A percentile compares a stretch with the other conserved stretches of the same genome.
Evolutionary conservation across 2,113 vertebrate genomes (phyloP).

Genomic region (Daubentonia madagascariensis): DNA sequence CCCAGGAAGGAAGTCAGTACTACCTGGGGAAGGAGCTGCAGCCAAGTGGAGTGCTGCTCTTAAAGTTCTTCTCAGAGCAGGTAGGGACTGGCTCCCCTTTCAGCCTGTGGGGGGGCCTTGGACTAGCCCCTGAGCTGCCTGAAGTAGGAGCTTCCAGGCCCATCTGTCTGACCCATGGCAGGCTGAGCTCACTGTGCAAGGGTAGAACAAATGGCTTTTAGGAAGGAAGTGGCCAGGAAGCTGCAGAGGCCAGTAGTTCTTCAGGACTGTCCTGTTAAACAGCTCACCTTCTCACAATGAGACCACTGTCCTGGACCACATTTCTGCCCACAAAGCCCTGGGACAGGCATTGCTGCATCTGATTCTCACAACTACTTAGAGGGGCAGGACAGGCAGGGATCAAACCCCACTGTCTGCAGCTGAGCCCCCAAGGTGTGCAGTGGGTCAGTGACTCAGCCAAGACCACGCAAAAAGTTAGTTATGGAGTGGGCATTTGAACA

Average conservation of each 20-base stretch:
- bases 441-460: not conserved
- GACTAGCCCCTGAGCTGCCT: not conserved
- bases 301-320: not conserved
- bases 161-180: no score
- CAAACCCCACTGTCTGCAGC: not conserved
- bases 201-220: no score
- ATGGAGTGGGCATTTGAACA: not conserved
- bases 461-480: not conserved
- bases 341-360: not conserved
- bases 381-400: not conserved
- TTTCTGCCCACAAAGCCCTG: not conserved
- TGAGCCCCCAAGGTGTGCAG: not conserved
- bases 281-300: not conserved
- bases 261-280: not conserved
- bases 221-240: not conserved
- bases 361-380: not conserved
- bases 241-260: not conserved
- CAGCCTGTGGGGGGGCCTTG: no score
- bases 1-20: not conserved
- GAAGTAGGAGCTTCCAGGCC: not conserved
- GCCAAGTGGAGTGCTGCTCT: not conserved
- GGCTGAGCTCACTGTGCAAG: not conserved
- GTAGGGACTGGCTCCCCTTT: not conserved
- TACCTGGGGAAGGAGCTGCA: not conserved
- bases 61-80: not conserved